These are phyloP conservation scores for Eupristina koningsbergeri DNA, from an alignment of 1,140 invertebrate genomes.

Conservation along the genomic window DNA sequence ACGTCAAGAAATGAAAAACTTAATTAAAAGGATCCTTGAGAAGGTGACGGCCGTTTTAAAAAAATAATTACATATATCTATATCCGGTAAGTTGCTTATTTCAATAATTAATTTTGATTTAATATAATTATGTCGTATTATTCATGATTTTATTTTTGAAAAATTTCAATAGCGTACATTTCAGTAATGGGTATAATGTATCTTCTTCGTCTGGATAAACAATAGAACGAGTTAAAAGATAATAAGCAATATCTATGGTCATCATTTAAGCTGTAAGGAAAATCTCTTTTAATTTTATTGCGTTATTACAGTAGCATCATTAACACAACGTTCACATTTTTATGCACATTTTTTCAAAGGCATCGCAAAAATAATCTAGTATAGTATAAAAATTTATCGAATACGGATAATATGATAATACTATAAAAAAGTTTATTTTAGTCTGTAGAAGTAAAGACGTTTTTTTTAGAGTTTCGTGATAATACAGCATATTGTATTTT, in stretches of 20 bases:
- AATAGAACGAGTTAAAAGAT: not conserved
- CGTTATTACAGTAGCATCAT: slow-evolving; percentile 1
- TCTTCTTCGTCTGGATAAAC: not conserved
- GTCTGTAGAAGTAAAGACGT: not conserved
- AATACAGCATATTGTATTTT: not conserved
- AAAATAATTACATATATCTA: too few relatives aligned
- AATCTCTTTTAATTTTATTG: not conserved
- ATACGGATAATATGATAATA: not conserved
- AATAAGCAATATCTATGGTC: not conserved
- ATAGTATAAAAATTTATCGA: not conserved
- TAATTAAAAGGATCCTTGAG: too few relatives aligned
- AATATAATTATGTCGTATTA: too few relatives aligned
- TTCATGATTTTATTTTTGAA: too few relatives aligned
- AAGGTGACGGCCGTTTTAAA: too few relatives aligned
- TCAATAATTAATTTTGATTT: too few relatives aligned
- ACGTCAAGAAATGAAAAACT: too few relatives aligned
- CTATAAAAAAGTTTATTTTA: not conserved
- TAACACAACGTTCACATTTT: not conserved
- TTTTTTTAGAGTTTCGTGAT: not conserved
- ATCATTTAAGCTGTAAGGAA: not conserved
- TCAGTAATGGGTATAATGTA: not conserved
- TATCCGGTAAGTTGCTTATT: too few relatives aligned
- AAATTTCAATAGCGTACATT: not conserved
- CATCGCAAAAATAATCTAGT: not conserved
- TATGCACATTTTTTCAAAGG: not conserved